phyloP scores from a whole-genome alignment of 2,797 vertebrate genomes.

The Vespertilio murinus region DNA sequence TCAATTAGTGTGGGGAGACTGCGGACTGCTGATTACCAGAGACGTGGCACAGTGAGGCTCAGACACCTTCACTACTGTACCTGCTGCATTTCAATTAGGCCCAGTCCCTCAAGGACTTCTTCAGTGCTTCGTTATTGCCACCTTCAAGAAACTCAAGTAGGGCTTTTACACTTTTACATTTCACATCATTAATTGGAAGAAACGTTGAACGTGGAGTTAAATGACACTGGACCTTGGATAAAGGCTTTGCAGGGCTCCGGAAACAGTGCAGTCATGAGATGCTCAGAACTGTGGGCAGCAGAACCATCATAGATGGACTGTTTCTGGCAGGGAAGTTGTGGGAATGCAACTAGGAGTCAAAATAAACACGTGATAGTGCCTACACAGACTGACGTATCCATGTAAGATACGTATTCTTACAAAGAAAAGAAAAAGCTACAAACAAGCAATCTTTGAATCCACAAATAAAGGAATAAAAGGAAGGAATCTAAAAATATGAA shows the following conservation, averaged over 20 bases:
- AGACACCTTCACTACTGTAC: slow-evolving; percentile 84
- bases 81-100: slow-evolving; percentile 91
- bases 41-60: slow-evolving; percentile 80
- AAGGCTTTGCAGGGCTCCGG: slow-evolving; percentile 28
- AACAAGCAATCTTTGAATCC: background rate
- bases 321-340: background rate
- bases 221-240: slow-evolving; percentile 62
- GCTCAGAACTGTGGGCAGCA: background rate
- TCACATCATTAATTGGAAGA: slow-evolving; percentile 84
- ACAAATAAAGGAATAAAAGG: background rate
- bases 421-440: background rate
- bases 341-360: background rate
- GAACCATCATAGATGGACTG: background rate
- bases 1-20: slow-evolving; percentile 89
- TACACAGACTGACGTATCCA: fast-evolving
- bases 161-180: slow-evolving; percentile 71
- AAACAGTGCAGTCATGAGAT: background rate
- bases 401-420: fast-evolving
- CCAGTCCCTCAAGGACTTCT: slow-evolving; percentile 85
- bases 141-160: slow-evolving; percentile 82
- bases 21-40: slow-evolving; percentile 87
- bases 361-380: fast-evolving
- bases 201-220: slow-evolving; percentile 75
- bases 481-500: background rate
- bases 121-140: slow-evolving; percentile 85